Percentiles rank a stretch among this genome's conserved stretches.
Evolutionary conservation across 2,888 invertebrate species (phyloP).

Genomic region (Antheraea assamensis): DNA sequence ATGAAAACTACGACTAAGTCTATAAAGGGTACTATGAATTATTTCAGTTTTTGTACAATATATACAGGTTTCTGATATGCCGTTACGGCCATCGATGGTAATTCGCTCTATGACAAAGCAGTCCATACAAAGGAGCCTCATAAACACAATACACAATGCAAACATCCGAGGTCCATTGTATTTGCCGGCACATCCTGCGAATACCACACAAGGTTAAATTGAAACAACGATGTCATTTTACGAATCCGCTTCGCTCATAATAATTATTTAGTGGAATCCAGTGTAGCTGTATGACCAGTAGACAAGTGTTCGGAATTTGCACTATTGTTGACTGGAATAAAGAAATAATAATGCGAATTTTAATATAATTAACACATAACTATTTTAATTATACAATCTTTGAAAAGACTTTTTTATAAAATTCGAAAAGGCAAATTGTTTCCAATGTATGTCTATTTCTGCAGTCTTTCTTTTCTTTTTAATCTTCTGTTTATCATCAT

Average conservation of each 20-base stretch:
- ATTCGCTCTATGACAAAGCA: conserved; percentile 19
- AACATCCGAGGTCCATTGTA: conserved; percentile 28
- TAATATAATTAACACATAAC: no score
- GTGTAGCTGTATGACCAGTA: neutral
- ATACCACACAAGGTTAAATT: conserved; percentile 29
- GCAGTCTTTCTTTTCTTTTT: no score
- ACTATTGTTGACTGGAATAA: neutral
- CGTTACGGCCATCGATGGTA: conserved; percentile 14
- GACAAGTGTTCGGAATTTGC: neutral
- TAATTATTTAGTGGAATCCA: conserved; percentile 10
- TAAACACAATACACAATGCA: conserved; percentile 18
- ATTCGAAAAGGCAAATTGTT: no score
- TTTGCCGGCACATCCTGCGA: conserved; percentile 26
- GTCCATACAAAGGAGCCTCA: conserved; percentile 12
- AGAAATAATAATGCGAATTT: no score
- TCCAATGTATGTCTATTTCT: no score
- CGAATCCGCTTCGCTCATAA: conserved; percentile 16
- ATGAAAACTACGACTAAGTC: neutral
- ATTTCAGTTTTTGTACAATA: neutral
- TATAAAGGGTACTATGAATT: neutral
- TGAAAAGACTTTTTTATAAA: no score
- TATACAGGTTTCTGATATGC: conserved; percentile 5
- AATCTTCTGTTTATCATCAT: no score
- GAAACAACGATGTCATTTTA: conserved; percentile 25
- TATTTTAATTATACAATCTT: no score